phyloP scores from a whole-genome alignment of 1,140 invertebrate species.

The Trinorchestia longiramus region DNA sequence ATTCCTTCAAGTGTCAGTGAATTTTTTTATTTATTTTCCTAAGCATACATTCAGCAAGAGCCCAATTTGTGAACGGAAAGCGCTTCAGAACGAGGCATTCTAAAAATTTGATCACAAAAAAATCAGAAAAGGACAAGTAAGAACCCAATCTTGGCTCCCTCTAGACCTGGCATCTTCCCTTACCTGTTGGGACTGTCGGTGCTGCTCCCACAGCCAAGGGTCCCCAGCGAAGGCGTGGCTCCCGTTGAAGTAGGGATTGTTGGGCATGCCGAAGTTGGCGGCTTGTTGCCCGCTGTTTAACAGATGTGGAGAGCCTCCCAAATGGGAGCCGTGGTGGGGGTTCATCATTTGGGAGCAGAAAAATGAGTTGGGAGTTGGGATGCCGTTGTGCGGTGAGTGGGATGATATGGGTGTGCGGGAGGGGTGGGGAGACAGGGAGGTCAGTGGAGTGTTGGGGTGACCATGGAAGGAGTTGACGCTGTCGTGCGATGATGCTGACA shows the following conservation, averaged over 20 bases:
- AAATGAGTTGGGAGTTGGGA: conserved; percentile 27
- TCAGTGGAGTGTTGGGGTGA: not conserved
- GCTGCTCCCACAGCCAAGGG: conserved; percentile 31
- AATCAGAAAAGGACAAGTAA: too few species aligned
- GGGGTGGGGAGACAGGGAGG: not conserved
- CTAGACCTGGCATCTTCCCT: not conserved
- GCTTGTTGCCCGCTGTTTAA: not conserved
- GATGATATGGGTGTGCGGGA: not conserved
- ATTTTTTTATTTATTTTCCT: too few species aligned
- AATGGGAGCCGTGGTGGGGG: not conserved
- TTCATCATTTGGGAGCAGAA: conserved; percentile 48
- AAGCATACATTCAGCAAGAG: too few species aligned
- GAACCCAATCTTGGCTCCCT: too few species aligned
- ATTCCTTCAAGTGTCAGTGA: too few species aligned
- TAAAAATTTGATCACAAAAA: too few species aligned
- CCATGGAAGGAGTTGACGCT: not conserved
- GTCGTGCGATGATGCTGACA: not conserved
- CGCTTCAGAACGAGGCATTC: too few species aligned
- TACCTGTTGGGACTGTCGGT: conserved; percentile 43
- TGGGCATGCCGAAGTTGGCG: not conserved
- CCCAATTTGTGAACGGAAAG: too few species aligned
- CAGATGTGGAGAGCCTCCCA: not conserved
- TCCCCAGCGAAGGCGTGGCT: conserved; percentile 12
- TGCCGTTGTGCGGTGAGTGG: conserved; percentile 39
- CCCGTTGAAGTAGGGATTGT: conserved; percentile 49